Conservation (phyloP, 1,140 invertebrate species). For the Mylabris phalerata region DNA sequence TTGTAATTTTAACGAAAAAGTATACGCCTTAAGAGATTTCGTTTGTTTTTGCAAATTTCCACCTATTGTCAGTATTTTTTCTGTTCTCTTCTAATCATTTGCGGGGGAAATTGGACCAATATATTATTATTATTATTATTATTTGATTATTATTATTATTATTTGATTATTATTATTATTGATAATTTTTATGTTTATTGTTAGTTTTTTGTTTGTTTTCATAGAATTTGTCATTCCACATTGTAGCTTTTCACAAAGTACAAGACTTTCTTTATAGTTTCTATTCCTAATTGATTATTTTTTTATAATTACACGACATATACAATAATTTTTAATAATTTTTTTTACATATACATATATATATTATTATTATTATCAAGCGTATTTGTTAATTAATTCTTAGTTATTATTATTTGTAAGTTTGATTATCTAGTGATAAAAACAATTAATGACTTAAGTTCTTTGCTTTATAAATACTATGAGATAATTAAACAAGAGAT, state of each 20-base stretch:
- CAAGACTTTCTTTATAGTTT: conserved; percentile 37
- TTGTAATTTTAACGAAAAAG: neutral
- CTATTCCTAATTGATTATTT: conserved; percentile 38
- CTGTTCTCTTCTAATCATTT: too few relatives aligned
- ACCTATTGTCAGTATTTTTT: too few relatives aligned
- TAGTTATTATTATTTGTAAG: conserved; percentile 27
- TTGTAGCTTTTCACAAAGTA: conserved; percentile 32
- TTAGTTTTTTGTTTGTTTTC: conserved; percentile 15
- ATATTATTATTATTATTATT: too few relatives aligned
- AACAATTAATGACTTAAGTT: conserved; percentile 33
- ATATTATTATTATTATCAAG: conserved; percentile 24
- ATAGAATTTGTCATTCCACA: conserved; percentile 37
- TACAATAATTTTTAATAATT: conserved; percentile 28
- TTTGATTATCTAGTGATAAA: conserved; percentile 23
- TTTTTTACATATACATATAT: conserved; percentile 27
- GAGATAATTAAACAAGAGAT: neutral
- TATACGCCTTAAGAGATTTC: conserved; percentile 2
- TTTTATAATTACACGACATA: conserved; percentile 36
- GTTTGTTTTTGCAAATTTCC: too few relatives aligned
- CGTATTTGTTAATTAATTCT: conserved; percentile 43
- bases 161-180: too few relatives aligned
- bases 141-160: too few relatives aligned
- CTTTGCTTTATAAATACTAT: conserved; percentile 29
- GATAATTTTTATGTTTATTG: neutral
- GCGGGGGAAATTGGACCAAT: too few relatives aligned